A percentile compares a stretch with the other conserved stretches of the same genome.
Evolutionary conservation across 2,888 invertebrate species (phyloP).

Genomic region (Scrobipalpa costella): DNA sequence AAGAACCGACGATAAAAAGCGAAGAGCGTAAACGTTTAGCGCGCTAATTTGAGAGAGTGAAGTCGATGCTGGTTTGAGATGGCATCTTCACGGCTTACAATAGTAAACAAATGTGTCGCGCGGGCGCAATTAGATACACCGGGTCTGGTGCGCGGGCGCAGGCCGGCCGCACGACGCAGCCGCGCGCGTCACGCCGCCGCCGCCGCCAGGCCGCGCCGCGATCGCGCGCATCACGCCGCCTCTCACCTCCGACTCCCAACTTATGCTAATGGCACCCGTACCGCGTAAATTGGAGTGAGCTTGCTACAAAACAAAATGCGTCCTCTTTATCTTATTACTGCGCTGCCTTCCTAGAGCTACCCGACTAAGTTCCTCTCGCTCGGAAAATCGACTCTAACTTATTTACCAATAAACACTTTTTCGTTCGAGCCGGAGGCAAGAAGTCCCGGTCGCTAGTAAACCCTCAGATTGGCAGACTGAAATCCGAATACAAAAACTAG

Average conservation of each 20-base stretch:
- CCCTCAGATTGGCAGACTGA: conserved; percentile 73
- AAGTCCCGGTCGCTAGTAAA: conserved; percentile 56
- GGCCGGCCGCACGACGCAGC: conserved; percentile 45
- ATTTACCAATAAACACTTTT: conserved; percentile 53
- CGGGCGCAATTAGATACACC: conserved; percentile 63
- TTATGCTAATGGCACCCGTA: conserved; percentile 77
- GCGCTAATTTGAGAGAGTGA: conserved; percentile 74
- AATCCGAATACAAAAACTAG: conserved; percentile 78
- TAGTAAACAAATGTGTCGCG: conserved; percentile 79
- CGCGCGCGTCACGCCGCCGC: conserved; percentile 51
- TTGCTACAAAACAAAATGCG: conserved; percentile 75
- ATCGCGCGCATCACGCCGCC: conserved; percentile 49
- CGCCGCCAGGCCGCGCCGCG: conserved; percentile 41
- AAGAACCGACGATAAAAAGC: conserved; percentile 13
- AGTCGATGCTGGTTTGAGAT: conserved; percentile 64
- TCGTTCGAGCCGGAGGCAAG: conserved; percentile 41
- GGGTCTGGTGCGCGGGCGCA: conserved; percentile 37
- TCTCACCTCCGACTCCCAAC: conserved; percentile 72
- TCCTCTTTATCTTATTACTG: conserved; percentile 78
- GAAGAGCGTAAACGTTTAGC: conserved; percentile 37
- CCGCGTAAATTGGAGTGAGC: conserved; percentile 78
- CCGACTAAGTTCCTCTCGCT: conserved; percentile 39
- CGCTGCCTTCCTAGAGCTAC: conserved; percentile 52
- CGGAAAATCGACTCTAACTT: conserved; percentile 55
- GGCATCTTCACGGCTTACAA: conserved; percentile 79